These are phyloP conservation scores for Chloropsis hardwickii DNA, from an alignment of 2,113 vertebrate species.

Conservation along the genomic window DNA sequence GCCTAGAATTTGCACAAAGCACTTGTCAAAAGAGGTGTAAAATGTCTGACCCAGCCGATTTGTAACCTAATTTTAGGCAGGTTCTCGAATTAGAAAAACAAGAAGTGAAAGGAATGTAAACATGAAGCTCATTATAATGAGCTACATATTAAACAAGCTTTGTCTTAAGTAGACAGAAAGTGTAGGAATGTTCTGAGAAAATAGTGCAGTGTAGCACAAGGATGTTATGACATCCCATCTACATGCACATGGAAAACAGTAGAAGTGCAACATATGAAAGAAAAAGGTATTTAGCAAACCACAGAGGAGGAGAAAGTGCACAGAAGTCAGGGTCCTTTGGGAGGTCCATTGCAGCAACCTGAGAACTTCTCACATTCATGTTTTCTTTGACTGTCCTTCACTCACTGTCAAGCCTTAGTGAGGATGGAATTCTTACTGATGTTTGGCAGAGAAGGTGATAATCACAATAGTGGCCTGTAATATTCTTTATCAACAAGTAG, in stretches of 20 bases:
- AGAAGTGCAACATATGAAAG: neutral
- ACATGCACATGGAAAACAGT: neutral
- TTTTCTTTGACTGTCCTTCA: neutral
- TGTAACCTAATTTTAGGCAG: neutral
- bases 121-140: neutral
- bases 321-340: neutral
- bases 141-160: neutral
- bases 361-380: neutral
- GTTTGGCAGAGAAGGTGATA: neutral
- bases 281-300: neutral
- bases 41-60: neutral
- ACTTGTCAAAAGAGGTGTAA: neutral
- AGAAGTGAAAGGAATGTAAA: neutral
- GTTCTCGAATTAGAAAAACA: neutral
- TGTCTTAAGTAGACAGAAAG: neutral
- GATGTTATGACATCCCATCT: neutral
- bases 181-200: neutral
- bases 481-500: conserved; percentile 19
- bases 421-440: neutral
- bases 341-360: neutral
- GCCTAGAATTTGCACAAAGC: neutral
- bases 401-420: neutral
- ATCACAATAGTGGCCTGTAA: neutral
- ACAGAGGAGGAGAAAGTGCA: neutral
- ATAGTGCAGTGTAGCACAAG: neutral